Conservation (phyloP, 2,113 vertebrate genomes). For the Pithys albifrons region DNA sequence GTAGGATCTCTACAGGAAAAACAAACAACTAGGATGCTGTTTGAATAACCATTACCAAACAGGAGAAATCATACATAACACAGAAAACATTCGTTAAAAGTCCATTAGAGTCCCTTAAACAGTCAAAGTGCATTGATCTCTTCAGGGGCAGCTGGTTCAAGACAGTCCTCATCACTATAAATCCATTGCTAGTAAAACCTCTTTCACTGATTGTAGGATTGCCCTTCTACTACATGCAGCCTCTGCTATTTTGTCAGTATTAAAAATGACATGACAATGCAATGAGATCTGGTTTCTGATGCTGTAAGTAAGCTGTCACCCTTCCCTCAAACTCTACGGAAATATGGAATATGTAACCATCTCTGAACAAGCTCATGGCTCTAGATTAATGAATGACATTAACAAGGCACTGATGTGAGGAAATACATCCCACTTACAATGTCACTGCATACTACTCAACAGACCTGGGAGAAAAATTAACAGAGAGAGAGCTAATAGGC, state of each 20-base stretch:
- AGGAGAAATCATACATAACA: too few species aligned
- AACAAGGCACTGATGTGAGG: constrained; percentile 73
- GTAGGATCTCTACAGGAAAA: too few species aligned
- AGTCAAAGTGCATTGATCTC: too few species aligned
- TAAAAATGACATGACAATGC: constrained; percentile 71
- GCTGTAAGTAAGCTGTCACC: constrained; percentile 71
- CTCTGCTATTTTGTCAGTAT: constrained; percentile 68
- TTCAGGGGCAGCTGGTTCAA: too few species aligned
- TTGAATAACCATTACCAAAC: too few species aligned
- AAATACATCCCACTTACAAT: constrained; percentile 72
- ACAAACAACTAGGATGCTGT: too few species aligned
- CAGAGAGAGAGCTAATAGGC: constrained; percentile 40
- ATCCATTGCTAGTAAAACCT: too few species aligned
- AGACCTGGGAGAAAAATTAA: constrained; percentile 73
- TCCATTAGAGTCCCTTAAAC: too few species aligned
- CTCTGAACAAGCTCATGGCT: constrained; percentile 71
- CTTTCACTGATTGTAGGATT: too few species aligned
- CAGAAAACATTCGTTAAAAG: too few species aligned
- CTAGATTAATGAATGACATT: constrained; percentile 79
- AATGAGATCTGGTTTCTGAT: constrained; percentile 62
- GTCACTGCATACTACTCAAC: constrained; percentile 46
- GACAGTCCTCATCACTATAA: too few species aligned
- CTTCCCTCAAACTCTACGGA: constrained; percentile 53
- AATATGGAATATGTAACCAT: constrained; percentile 73
- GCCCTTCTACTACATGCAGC: neutral